A percentile compares a stretch with the other conserved stretches of the same genome.
These are phyloP conservation scores for Heliornis fulica DNA, from an alignment of 2,113 vertebrate species.

Conservation along the genomic window DNA sequence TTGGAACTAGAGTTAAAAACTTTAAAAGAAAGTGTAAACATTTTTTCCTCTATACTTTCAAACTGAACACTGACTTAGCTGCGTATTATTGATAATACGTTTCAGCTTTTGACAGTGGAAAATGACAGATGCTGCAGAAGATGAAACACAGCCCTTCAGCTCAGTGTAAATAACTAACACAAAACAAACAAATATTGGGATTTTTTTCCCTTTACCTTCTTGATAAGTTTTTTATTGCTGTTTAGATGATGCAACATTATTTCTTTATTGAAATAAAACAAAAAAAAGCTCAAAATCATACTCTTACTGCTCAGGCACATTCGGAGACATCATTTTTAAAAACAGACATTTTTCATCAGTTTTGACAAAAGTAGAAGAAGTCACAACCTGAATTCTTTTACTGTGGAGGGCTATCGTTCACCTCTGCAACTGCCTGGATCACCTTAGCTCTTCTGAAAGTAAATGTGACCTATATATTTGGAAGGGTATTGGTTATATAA, in stretches of 20 bases:
- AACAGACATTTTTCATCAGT: background rate
- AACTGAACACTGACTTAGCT: background rate
- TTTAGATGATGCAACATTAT: background rate
- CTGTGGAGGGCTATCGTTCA: background rate
- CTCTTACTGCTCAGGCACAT: background rate
- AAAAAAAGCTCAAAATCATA: background rate
- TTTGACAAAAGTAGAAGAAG: background rate
- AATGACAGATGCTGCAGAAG: background rate
- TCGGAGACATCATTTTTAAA: background rate
- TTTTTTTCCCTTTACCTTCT: background rate
- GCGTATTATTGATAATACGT: background rate
- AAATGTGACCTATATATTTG: background rate
- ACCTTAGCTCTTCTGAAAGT: background rate
- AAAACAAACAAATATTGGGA: rapidly evolving
- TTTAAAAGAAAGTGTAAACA: background rate
- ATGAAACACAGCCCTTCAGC: background rate
- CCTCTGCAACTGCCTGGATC: rapidly evolving
- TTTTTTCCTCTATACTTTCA: background rate
- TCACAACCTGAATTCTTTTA: background rate
- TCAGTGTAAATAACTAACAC: background rate
- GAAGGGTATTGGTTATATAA: background rate
- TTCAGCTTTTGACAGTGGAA: background rate
- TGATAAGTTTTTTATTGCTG: background rate
- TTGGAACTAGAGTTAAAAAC: background rate
- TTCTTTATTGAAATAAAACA: background rate